Percentiles rank a stretch among this genome's conserved stretches.
Evolutionary conservation across 2,797 vertebrate genomes (phyloP).

Genomic region (Microctenopoma steveboyesi): DNA sequence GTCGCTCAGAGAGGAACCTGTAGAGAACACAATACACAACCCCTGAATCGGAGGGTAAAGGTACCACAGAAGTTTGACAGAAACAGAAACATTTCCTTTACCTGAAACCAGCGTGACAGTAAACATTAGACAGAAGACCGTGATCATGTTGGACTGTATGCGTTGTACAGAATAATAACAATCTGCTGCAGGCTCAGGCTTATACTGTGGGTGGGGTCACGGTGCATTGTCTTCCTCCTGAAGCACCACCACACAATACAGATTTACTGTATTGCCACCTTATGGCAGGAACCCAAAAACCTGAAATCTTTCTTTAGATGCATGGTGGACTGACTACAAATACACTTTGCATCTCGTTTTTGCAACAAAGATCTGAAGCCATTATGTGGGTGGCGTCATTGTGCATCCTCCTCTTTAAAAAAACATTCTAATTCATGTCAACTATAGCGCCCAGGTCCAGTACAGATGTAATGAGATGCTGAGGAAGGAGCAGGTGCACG

Average conservation of each 20-base stretch:
- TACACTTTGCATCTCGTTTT: no score
- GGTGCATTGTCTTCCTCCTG: neutral
- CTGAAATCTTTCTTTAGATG: neutral
- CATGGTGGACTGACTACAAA: no score
- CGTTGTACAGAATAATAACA: no score
- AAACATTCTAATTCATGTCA: neutral
- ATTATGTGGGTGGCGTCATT: no score
- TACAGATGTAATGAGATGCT: no score
- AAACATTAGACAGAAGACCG: neutral
- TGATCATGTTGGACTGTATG: neutral
- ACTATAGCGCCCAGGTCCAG: no score
- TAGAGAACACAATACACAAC: neutral
- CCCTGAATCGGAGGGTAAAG: no score
- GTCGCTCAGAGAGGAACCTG: slow-evolving; percentile 40
- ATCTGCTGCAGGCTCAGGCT: neutral
- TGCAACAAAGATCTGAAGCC: no score
- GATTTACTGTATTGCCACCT: neutral
- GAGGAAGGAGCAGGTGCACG: neutral
- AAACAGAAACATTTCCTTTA: neutral
- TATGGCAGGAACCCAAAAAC: neutral
- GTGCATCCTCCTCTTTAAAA: no score
- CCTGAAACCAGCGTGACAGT: neutral
- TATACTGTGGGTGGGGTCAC: neutral
- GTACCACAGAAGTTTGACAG: neutral
- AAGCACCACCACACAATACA: neutral